Conservation (phyloP, 2,888 invertebrate species). For the Chalcosyrphus nemorum region DNA sequence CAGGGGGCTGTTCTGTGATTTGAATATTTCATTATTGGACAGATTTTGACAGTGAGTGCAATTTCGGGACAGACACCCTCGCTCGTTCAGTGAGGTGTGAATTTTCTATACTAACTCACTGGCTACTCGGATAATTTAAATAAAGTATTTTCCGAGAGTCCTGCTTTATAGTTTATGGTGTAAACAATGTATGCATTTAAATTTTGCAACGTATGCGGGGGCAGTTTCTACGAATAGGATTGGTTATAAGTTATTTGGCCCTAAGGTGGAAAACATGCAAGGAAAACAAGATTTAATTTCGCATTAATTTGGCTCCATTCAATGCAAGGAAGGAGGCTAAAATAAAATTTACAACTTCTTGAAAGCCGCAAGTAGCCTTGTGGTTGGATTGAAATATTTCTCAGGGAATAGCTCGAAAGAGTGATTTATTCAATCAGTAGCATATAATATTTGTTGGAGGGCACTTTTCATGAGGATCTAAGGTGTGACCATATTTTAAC, state of each 20-base stretch:
- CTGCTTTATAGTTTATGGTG: slow-evolving; percentile 39
- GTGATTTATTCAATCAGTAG: background rate
- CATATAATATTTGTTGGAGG: too few species aligned
- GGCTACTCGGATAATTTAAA: slow-evolving; percentile 61
- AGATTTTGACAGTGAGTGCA: slow-evolving; percentile 71
- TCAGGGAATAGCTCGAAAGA: background rate
- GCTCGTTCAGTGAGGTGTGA: slow-evolving; percentile 55
- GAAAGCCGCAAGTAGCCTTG: background rate
- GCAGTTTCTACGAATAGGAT: slow-evolving; percentile 20
- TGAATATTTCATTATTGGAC: slow-evolving; percentile 73
- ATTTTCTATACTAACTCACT: slow-evolving; percentile 46
- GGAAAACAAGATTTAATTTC: background rate
- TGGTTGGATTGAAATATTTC: background rate
- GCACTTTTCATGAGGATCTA: too few species aligned
- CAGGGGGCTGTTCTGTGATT: slow-evolving; percentile 62
- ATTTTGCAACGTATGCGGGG: slow-evolving; percentile 39
- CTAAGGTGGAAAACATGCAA: background rate
- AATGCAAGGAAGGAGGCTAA: background rate
- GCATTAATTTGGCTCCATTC: slow-evolving; percentile 34
- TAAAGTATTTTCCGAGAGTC: slow-evolving; percentile 30
- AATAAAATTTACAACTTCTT: background rate
- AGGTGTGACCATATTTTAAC: too few species aligned
- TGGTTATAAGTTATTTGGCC: background rate
- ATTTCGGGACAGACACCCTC: slow-evolving; percentile 44
- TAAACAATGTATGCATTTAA: slow-evolving; percentile 68